Base-by-base conservation (phyloP, 2,888 invertebrate genomes). In the Apodemia duryi region DNA sequence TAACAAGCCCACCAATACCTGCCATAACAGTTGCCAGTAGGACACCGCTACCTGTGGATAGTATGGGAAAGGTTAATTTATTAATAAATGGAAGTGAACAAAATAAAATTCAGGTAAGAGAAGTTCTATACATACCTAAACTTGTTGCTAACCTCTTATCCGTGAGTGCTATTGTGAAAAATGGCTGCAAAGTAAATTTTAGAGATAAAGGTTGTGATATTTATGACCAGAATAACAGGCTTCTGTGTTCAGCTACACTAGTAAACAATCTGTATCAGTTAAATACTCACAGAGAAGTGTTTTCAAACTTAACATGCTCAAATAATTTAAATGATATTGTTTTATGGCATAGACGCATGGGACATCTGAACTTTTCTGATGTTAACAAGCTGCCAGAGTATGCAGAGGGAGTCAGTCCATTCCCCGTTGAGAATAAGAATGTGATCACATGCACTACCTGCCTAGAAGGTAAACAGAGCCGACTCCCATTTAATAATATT, bases 41-140 rank as follows among this genome's bases (percentile, higher is more conserved):
- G 64, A 64, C 67, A 60, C 67, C 67, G 64, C 46, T 71, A 60
- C 54, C 67, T 67, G 72, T 72, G n/a, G 46, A 71, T 62, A 66
- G 66, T 64, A 68, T 68, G 61, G 70, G 73, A 65, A 68, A 69
- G 35, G 66, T 70, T 28, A 69, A 70, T 70, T 54, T 70, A 64
- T 49, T 66, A 1, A 21, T 71, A 49, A 65, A 65, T 61, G 52
- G 65, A 64, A 64, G 62, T 61, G n/a, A 51, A 4, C n/a, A n/a
- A 79, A 76, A 80, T 80, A 79, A 81, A 80, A 78, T 71, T 71
- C 77, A 69, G 52, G 52, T 52, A 52, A 52, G 21, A 28, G 28
- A 52, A 52, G 52, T 52, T 21, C 9, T 52, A 21, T 52, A 52
- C 52, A 52, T 52, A 52, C 52, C 52, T 52, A 52, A 52, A 52